Conservation (phyloP, 2,888 invertebrate genomes). For the Cerastis leucographa region DNA sequence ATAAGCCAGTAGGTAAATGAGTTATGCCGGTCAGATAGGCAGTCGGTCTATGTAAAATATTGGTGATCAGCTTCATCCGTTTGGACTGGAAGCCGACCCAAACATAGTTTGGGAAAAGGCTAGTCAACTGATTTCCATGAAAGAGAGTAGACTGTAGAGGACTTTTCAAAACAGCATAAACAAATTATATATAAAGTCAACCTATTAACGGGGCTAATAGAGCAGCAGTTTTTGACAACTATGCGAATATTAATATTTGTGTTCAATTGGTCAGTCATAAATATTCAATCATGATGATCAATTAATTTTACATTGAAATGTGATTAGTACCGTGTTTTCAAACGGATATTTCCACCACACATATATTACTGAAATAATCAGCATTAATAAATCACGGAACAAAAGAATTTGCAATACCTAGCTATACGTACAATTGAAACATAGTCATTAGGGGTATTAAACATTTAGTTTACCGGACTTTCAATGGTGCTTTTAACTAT, state of each 20-base stretch:
- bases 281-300: not conserved
- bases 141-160: not conserved
- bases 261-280: not conserved
- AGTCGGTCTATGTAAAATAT: not conserved
- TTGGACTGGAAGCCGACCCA: not conserved
- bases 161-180: not conserved
- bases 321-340: not conserved
- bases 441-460: not conserved
- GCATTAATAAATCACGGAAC: not conserved
- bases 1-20: not conserved
- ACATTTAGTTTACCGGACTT: not conserved
- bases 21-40: not conserved
- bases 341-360: not conserved
- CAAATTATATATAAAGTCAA: not conserved
- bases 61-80: not conserved
- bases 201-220: not conserved
- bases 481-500: not conserved
- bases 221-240: not conserved
- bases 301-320: slow-evolving; percentile 13
- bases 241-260: not conserved
- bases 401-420: not conserved
- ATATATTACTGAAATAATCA: slow-evolving; percentile 6
- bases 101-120: not conserved
- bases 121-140: not conserved
- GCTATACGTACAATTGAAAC: not conserved